Evolutionary conservation across 2,113 vertebrate genomes (phyloP).

Genomic region (Crypturellus undulatus): DNA sequence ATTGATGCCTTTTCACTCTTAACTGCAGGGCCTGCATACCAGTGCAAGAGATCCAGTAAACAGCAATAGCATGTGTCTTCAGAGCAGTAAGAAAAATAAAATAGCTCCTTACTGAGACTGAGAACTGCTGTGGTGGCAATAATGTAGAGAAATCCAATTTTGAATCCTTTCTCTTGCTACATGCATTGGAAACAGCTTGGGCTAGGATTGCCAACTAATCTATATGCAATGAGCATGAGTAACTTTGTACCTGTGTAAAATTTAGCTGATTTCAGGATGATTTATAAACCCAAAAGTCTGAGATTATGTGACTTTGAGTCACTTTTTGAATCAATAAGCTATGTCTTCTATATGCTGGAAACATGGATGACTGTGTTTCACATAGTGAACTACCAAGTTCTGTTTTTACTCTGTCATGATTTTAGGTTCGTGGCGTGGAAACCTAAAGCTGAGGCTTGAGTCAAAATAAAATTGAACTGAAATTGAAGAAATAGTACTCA

Average conservation of each 20-base stretch:
- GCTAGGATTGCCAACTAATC: background rate
- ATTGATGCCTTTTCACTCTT: slow-evolving; percentile 11
- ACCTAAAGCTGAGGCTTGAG: background rate
- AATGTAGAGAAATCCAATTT: background rate
- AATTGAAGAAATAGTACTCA: background rate
- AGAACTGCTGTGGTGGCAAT: background rate
- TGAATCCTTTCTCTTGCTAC: background rate
- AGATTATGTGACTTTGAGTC: background rate
- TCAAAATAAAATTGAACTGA: background rate
- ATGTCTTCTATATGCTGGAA: background rate
- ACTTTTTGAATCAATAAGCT: background rate
- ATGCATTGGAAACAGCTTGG: background rate
- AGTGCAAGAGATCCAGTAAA: background rate
- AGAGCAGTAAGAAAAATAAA: background rate
- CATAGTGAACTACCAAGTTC: background rate
- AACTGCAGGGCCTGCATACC: background rate
- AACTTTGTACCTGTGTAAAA: background rate
- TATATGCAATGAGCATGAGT: background rate
- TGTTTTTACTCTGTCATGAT: background rate
- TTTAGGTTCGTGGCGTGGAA: background rate
- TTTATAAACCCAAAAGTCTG: background rate
- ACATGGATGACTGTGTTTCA: background rate
- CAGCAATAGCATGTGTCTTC: background rate
- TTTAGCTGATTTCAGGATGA: background rate
- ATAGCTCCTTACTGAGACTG: background rate